Evolutionary conservation across 2,113 vertebrate species (phyloP), one percentile per base, ranked within the genome.

Genomic region (Ancistrus triradiatus): DNA sequence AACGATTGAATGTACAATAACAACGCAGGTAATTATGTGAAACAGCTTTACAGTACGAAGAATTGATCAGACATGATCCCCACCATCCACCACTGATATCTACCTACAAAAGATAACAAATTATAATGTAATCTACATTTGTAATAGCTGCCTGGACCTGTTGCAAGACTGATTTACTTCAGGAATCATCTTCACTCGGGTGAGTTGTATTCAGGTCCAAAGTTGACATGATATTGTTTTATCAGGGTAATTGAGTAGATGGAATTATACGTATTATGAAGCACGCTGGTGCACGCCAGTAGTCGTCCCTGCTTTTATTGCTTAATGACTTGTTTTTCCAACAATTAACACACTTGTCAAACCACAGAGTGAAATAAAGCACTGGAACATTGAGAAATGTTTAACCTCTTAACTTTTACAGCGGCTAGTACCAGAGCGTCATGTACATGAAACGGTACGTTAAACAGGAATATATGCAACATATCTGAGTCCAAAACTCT

Each of bases 181-280:
- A 51, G 58, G 62, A 48, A 50, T 66, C 35, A 27, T 48, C 57
- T 63, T 42, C 44, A 72, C 49, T 77, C 64, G 42, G 69, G 64
- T 22, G 79, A 65, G 55, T 71, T 74, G 69, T 28, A 80, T 76
- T 75, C 53, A 76, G 62, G 85, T 87, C 80, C 86, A 87, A 88
- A 87, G 85, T 83, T 81, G 46, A 84, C 74, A 55, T 75, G 56
- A 76, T 68, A 10, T 21, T 60, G 71, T 83, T 84, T 49, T 84
- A 86, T 86, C 63, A 77, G 64, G 72, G 65, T 78, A 74, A 82
- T 82, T 76, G 58, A 40, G 42, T 50, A 51, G 78, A 79, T 63
- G 74, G 68, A 22, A 64, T 80, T 76, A 81, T 77, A 77, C 25
- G 66, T 22, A 46, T 72, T 75, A 68, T 72, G 63, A 43, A 42